A percentile compares a stretch with the other conserved stretches of the same genome.
These are phyloP conservation scores for Patiria miniata DNA, from an alignment of 35 echinoderm and acorn worm species.

Conservation along the genomic window DNA sequence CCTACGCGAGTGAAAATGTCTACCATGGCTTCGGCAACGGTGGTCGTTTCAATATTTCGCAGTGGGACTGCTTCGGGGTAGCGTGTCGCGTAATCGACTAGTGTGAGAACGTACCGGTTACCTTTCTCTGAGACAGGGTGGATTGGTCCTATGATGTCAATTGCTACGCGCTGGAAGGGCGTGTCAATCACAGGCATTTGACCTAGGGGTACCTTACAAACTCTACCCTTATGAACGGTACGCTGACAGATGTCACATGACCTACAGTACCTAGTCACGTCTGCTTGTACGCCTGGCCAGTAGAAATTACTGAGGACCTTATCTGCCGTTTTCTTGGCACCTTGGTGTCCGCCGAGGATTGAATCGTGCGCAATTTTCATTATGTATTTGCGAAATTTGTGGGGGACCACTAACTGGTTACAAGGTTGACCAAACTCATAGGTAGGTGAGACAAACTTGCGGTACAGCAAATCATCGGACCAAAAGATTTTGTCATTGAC, in stretches of 20 bases:
- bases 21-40: slow-evolving; percentile 58
- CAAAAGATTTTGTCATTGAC: no score
- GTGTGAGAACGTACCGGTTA: slow-evolving; percentile 47
- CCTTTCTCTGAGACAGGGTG: slow-evolving; percentile 41
- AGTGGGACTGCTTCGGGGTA: no score
- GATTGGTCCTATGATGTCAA: slow-evolving; percentile 66
- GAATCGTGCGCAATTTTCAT: slow-evolving; percentile 57
- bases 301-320: slow-evolving; percentile 65
- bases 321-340: no score
- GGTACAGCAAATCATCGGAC: slow-evolving; percentile 30
- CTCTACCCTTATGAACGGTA: slow-evolving; percentile 42
- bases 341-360: slow-evolving; percentile 68
- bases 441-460: slow-evolving; percentile 38
- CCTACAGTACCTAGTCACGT: slow-evolving; percentile 9
- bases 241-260: no score
- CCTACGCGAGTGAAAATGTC: slow-evolving; percentile 50
- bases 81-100: no score
- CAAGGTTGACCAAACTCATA: slow-evolving; percentile 32
- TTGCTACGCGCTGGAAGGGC: slow-evolving; percentile 56
- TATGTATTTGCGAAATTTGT: not conserved
- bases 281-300: slow-evolving; percentile 62
- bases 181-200: slow-evolving; percentile 46
- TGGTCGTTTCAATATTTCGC: slow-evolving; percentile 50
- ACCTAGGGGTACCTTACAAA: slow-evolving; percentile 49
- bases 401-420: slow-evolving; percentile 41